Evolutionary conservation across 2,888 invertebrate genomes (phyloP), one percentile per base, ranked within the genome.

Genomic region (Zygothrica quintamaculata): DNA sequence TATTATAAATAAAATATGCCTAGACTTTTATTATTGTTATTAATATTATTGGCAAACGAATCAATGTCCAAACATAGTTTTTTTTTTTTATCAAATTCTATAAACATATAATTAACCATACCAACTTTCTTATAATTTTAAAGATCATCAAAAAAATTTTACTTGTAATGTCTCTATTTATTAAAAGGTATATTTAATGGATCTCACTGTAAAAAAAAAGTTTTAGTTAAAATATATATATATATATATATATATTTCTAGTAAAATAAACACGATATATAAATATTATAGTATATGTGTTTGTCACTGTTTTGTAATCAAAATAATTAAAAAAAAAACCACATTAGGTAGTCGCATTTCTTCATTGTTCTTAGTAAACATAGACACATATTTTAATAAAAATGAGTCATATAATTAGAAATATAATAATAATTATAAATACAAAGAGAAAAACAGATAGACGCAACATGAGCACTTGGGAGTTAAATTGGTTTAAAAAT

Each of bases 271-370:
- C 47, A 70, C 61, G 70, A 70, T 75, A 74, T 58, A 62, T 59
- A 59, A 48, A 75, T 22, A 66, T 47, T 53, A 43, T 31, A 48
- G 36, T 44, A 60, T 46, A 15, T 59, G 33, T 36, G 53, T 39
- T n/a, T n/a, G 31, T 33, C 33, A 6, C 40, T 26, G 50, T 57
- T 40, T 44, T 52, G 39, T 44, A n/a, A n/a, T n/a, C n/a, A n/a
- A n/a, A n/a, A 36, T 37, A 51, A n/a, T 43, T 33, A 47, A 51
- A 47, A 16, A 47, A 46, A 56, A 64, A 66, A 43, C 69, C 48
- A 66, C 66, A 86, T 68, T 77, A 84, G 80, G 80, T 81, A 81
- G 80, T 81, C 80, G 80, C 62, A 62, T 47, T 75, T 60, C 57
- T 66, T 48, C 57, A 58, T 65, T 53, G 42, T 50, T 53, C 50